Conservation (phyloP, 2,888 invertebrate genomes). For the Nebria salina region DNA sequence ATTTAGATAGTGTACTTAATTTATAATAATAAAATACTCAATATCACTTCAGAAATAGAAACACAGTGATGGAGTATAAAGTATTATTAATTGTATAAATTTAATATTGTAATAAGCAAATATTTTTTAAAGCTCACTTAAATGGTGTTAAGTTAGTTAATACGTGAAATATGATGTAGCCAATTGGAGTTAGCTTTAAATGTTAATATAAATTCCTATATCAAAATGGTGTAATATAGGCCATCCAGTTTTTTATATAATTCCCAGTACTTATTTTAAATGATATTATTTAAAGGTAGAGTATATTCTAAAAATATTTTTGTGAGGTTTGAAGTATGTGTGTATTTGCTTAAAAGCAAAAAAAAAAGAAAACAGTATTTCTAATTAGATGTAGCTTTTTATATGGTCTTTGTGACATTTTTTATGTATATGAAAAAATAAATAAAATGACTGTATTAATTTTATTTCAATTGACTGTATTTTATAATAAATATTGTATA, state of each 20-base stretch:
- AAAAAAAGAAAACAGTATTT: constrained; percentile 41
- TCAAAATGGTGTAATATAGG: constrained; percentile 9
- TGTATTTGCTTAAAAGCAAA: constrained; percentile 33
- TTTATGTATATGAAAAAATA: constrained; percentile 40
- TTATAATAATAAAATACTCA: constrained; percentile 30
- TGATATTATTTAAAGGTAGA: constrained; percentile 16
- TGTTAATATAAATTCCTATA: constrained; percentile 21
- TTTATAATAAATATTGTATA: constrained; percentile 2
- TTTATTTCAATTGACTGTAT: constrained; percentile 13
- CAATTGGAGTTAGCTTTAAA: constrained; percentile 41
- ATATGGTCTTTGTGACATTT: constrained; percentile 44
- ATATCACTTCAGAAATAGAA: constrained; percentile 15
- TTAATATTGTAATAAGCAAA: neutral
- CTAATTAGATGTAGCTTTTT: constrained; percentile 45
- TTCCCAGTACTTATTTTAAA: constrained; percentile 10
- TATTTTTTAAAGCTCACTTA: neutral
- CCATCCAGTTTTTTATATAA: constrained; percentile 7
- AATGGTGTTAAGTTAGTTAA: constrained; percentile 11
- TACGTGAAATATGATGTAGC: constrained; percentile 17
- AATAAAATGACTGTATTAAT: constrained; percentile 45
- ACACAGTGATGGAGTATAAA: constrained; percentile 7
- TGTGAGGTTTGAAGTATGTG: constrained; percentile 40
- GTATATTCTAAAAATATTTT: constrained; percentile 40
- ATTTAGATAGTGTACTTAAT: constrained; percentile 21
- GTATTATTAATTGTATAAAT: constrained; percentile 13